A percentile compares a stretch with the other conserved stretches of the same genome.
These are phyloP conservation scores for Paragorgia papillata DNA, from an alignment of 92 coral and sea anemone genomes.

Conservation along the genomic window DNA sequence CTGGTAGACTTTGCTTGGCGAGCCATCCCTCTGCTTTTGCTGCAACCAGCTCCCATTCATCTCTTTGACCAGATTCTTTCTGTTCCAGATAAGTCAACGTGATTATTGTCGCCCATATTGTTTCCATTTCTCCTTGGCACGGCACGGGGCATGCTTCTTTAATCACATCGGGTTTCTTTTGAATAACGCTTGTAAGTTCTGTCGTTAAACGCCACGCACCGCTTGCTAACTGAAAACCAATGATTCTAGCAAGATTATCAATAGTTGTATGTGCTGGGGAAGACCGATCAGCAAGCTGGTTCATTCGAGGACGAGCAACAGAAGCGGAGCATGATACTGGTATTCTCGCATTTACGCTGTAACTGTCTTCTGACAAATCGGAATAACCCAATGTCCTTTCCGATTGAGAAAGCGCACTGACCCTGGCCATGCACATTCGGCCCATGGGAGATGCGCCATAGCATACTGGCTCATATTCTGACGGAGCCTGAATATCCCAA, in stretches of 20 bases:
- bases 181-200: conserved; percentile 61
- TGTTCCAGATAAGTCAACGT: conserved; percentile 59
- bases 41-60: conserved; percentile 86
- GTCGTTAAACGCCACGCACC: conserved; percentile 80
- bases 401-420: not conserved
- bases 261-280: not conserved
- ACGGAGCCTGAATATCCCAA: conserved; percentile 2
- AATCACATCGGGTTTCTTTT: conserved; percentile 40
- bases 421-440: too few species aligned
- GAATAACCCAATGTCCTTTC: not conserved
- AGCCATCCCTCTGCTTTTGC: conserved; percentile 74
- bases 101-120: conserved; percentile 77
- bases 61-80: conserved; percentile 54
- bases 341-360: too few species aligned
- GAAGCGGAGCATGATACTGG: too few species aligned
- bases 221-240: conserved; percentile 77
- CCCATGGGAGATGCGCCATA: not conserved
- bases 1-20: conserved; percentile 53
- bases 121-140: conserved; percentile 49
- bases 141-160: conserved; percentile 62
- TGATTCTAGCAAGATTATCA: conserved; percentile 21
- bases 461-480: too few species aligned
- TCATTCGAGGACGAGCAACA: not conserved
- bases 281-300: not conserved
- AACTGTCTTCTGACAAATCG: not conserved